Base-by-base conservation (phyloP, 2,113 vertebrate genomes). In the Canis aureus region DNA sequence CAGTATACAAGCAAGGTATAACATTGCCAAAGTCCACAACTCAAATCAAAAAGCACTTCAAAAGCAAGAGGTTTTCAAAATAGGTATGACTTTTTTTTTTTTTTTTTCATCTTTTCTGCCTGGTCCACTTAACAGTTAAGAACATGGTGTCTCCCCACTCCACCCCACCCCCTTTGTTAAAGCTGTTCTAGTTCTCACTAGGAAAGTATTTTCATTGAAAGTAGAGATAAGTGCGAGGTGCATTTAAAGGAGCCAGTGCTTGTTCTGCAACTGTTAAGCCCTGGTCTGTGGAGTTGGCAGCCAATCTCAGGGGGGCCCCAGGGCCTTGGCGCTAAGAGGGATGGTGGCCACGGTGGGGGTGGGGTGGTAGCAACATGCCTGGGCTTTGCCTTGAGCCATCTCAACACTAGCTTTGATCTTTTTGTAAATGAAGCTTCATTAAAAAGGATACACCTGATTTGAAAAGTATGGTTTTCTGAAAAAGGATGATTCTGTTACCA, bases 231-330 rank as follows among this genome's bases (percentile, higher is more conserved):
- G 23, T 1, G 1, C 22, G 38, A 5, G 11, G 8, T 13, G 53
- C 27, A 32, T 59, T 57, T 59, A 29, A 32, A 66, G 84, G 32
- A 49, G 19, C 15, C 62, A 62, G 22, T 25, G 25, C 19, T 29
- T 15, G 20, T 51, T 15, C 9, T 1, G 51, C 15, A 22, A 3
- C 59, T 11, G 11, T 0, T 86, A 7, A 43, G 11, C 27, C 8
- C 29, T 51, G 16, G 35, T 16, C 62, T 3, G 5, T 7, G 27
- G n/a, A 8, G 10, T 19, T 51, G 43, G 43, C 43, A 5, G 59
- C 2, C 1, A 29, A n/a, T 32, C 38, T 27, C 64, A 0, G 76
- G 7, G 7, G 53, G 17, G 51, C n/a, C 1, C 1, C 8, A 1
- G 74, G 25, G 0, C 0, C 15, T 76, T 5, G 13, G 51, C n/a